Base-by-base conservation (phyloP, 2,888 invertebrate species). In the Augiades crinisus region DNA sequence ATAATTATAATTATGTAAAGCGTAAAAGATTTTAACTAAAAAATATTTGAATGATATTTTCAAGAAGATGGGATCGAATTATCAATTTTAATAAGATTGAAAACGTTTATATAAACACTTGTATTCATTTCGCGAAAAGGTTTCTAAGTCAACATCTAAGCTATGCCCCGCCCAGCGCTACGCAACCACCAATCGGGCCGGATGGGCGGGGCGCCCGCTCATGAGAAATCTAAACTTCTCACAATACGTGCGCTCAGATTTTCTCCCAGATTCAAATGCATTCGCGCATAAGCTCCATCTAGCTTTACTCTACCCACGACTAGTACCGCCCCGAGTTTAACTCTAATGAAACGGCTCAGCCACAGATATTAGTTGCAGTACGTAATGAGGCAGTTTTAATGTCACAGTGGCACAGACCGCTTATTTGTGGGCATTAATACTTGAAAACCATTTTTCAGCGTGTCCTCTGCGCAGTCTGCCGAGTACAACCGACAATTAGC, bases 371-470 rank as follows among this genome's bases (percentile, higher is more conserved):
- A 70, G 65, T 64, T 63, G 67, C 75, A 61, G 68, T 68, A 63
- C 63, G 68, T 74, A 72, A 78, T 75, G 69, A 70, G 62, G 62
- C 56, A 66, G 64, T 71, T 72, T 77, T 81, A 83, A 82, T 82
- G 77, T 80, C 79, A 77, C 75, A 70, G 65, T 60, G 60, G 59
- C 67, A 60, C 72, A 73, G 82, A 79, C 82, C 78, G 75, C 79
- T 82, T 80, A 84, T 87, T 86, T 85, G 78, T 68, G 70, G 72
- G 68, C 83, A 87, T 86, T 85, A 85, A 85, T 86, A 80, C 75
- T 75, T 67, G 68, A 76, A 81, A 79, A 72, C 65, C 65, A 86
- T 82, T 83, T 87, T 86, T 86, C 86, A 86, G 83, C 64, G 68
- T 69, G 69, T 74, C 76, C 68, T 78, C 73, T 67, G 63, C 67